These are phyloP conservation scores for Alexandromys fortis DNA, from an alignment of 2,113 vertebrate genomes.

Conservation along the genomic window DNA sequence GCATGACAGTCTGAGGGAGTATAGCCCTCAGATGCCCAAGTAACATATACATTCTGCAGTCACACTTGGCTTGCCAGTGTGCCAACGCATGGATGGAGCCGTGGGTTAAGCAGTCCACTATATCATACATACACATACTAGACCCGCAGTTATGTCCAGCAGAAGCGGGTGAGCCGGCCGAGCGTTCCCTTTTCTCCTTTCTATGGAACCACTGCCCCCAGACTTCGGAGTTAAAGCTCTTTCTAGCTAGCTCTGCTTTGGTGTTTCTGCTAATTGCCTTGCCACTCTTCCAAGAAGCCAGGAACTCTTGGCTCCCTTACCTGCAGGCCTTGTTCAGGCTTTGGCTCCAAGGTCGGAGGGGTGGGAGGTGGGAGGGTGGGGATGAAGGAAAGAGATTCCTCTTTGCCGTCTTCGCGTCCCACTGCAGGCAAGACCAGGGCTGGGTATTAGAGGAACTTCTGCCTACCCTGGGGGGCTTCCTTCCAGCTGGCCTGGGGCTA, in stretches of 20 bases:
- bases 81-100: constrained; percentile 44
- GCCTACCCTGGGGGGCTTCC: constrained; percentile 42
- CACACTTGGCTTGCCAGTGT: constrained; percentile 35
- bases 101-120: not conserved
- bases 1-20: not conserved
- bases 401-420: constrained; percentile 56
- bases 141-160: not conserved
- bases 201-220: constrained; percentile 43
- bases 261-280: constrained; percentile 26
- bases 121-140: not conserved
- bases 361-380: not conserved
- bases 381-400: constrained; percentile 21
- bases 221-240: constrained; percentile 20
- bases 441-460: constrained; percentile 41
- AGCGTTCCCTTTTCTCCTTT: constrained; percentile 15
- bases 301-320: constrained; percentile 44
- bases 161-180: not conserved
- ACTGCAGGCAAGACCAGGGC: constrained; percentile 52
- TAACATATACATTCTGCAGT: not conserved
- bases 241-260: not conserved
- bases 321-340: constrained; percentile 35
- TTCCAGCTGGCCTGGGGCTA: not conserved
- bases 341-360: constrained; percentile 41
- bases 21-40: constrained; percentile 47
- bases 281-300: constrained; percentile 40